These are phyloP conservation scores for Lasioglossum pauxillum DNA, from an alignment of 2,888 invertebrate species.

Conservation along the genomic window DNA sequence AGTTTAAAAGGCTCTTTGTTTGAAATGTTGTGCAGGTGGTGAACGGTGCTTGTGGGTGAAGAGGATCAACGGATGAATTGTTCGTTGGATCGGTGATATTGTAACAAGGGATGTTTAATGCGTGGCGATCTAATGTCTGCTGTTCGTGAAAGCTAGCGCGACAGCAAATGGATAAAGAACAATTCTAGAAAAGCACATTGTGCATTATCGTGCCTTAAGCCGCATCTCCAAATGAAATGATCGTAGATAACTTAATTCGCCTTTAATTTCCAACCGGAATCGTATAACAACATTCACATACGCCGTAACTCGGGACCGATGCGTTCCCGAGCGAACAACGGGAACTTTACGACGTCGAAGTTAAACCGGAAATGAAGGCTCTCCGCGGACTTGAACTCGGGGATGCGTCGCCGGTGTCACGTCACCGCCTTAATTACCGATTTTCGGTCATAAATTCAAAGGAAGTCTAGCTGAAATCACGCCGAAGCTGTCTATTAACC, in stretches of 20 bases:
- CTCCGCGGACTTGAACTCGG: neutral
- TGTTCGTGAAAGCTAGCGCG: neutral
- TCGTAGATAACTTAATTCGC: too few species aligned
- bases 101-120: neutral
- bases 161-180: neutral
- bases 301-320: neutral
- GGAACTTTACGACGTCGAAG: constrained; percentile 10
- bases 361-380: constrained; percentile 17
- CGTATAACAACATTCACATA: neutral
- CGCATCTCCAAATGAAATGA: neutral
- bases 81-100: neutral
- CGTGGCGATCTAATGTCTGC: neutral
- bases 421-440: constrained; percentile 12
- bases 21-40: neutral
- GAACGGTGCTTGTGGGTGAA: neutral
- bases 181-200: neutral
- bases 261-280: neutral
- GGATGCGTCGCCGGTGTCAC: neutral
- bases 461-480: constrained; percentile 45
- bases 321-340: constrained; percentile 4
- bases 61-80: neutral
- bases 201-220: neutral
- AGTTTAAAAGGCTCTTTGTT: neutral
- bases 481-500: constrained; percentile 47
- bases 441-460: constrained; percentile 40